Evolutionary conservation across 2,888 invertebrate genomes (phyloP), one percentile per base, ranked within the genome.

Genomic region (Unio delphinus): DNA sequence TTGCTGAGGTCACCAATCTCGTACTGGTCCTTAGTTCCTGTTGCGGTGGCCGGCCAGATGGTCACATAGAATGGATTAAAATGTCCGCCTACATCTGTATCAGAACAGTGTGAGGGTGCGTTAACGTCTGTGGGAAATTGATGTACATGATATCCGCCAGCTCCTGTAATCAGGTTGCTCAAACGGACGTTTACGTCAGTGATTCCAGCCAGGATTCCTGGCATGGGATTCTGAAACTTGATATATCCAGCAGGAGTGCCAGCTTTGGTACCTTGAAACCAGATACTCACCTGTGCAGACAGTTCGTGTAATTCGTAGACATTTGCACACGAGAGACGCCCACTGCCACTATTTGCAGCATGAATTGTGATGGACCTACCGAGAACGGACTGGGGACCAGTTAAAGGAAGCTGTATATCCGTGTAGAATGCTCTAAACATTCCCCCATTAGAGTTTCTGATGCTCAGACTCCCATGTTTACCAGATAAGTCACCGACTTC

Each of bases 1-100:
- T 96, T 96, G 67, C 95, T 94, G 18, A 98, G 90, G 87, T 97
- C 97, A 1, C 97, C 97, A 8, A 96, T 91, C 1, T 95, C 94
- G 85, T 96, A 97, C 88, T 95, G 95, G 89, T 98, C 96, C 88
- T 96, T 67, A 18, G 80, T 74, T 11, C 78, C 79, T 2, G 55
- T 34, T 0, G 69, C 55, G 18, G 76, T 73, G 28, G 74, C 62
- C 1, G 76, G 70, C 34, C 71, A 63, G 15, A 57, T 65, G 3
- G 58, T 55, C 4, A 67, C 56, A 62, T 85, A 83, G 70, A 90
- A 92, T 0, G 97, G 97, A 90, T 97, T 96, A 85, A 93, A 95
- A 56, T 95, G 90, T 5, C 91, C 92, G 17, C 95, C 95, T 8
- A 86, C 83, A 55, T 77, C 75, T 0, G 95, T 94, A 0, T 93